These are phyloP conservation scores for human DNA, from an alignment of 2,113 vertebrate species.

Conservation along the genomic window DNA sequence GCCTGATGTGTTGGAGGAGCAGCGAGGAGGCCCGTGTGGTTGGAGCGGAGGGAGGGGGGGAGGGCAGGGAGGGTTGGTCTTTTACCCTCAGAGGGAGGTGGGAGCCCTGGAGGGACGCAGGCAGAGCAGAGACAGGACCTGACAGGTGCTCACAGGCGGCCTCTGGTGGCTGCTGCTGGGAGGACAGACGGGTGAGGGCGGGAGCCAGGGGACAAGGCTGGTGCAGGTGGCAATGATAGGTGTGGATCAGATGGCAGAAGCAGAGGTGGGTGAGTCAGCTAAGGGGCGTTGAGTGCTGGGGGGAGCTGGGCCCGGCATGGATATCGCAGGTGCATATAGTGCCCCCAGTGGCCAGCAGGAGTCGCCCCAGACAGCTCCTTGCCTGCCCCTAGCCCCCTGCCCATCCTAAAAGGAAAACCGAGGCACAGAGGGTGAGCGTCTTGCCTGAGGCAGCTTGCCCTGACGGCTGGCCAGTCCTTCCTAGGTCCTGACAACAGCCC, in stretches of 20 bases:
- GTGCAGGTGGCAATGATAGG: rapidly evolving
- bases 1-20: rapidly evolving
- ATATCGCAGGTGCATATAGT: not conserved
- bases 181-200: no score
- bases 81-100: not conserved
- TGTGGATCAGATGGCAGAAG: not conserved
- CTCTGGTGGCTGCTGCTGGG: rapidly evolving
- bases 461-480: no score
- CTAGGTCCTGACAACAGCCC: not conserved
- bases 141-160: not conserved
- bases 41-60: not conserved
- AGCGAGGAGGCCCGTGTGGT: not conserved
- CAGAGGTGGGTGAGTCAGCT: not conserved
- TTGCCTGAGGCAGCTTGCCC: not conserved
- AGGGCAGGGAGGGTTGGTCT: not conserved
- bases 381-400: not conserved
- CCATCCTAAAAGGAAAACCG: not conserved
- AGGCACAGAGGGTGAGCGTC: not conserved
- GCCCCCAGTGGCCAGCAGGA: not conserved
- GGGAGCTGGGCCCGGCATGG: rapidly evolving
- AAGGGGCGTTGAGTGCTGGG: not conserved
- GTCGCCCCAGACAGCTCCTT: not conserved
- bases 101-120: not conserved
- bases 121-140: not conserved
- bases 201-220: no score